Percentiles rank a stretch among this genome's conserved stretches.
Evolutionary conservation across 2,113 vertebrate genomes (phyloP).

Genomic region (Pseudolaguvia tuberculata): DNA sequence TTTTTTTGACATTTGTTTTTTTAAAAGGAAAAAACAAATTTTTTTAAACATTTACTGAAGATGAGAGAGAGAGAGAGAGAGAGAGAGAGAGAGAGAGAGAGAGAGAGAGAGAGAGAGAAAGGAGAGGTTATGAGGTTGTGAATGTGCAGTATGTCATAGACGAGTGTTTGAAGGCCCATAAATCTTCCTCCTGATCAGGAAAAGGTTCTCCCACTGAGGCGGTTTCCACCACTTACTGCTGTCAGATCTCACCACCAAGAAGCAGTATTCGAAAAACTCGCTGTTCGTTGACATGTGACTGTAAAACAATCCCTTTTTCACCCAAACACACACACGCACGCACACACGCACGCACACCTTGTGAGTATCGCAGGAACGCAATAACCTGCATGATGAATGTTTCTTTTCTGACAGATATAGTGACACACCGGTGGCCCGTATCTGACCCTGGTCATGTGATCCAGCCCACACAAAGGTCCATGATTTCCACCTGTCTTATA

Average conservation of each 20-base stretch:
- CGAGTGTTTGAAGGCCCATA: conserved; percentile 54
- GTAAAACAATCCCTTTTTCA: conserved; percentile 61
- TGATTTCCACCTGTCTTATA: conserved; percentile 75
- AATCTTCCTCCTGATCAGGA: conserved; percentile 64
- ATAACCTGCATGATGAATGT: conserved; percentile 73
- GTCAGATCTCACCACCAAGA: conserved; percentile 47
- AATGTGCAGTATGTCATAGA: conserved; percentile 63
- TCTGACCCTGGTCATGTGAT: conserved; percentile 75
- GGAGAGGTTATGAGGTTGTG: conserved; percentile 62
- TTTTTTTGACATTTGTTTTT: too few relatives aligned
- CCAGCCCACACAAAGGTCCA: conserved; percentile 66
- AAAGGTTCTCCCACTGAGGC: too few relatives aligned
- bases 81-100: conserved; percentile 49
- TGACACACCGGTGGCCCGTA: conserved; percentile 64
- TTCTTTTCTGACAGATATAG: conserved; percentile 65
- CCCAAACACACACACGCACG: not conserved
- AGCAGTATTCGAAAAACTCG: conserved; percentile 60
- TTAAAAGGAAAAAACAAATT: too few relatives aligned
- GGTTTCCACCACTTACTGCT: conserved; percentile 58
- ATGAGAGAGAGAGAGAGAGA: conserved; percentile 17
- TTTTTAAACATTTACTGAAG: too few relatives aligned
- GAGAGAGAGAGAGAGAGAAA: not conserved
- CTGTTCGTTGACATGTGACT: conserved; percentile 60
- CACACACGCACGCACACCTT: conserved; percentile 46
- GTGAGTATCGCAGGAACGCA: conserved; percentile 64